Conservation (phyloP, 1,140 invertebrate species). For the Charaxes varanes region DNA sequence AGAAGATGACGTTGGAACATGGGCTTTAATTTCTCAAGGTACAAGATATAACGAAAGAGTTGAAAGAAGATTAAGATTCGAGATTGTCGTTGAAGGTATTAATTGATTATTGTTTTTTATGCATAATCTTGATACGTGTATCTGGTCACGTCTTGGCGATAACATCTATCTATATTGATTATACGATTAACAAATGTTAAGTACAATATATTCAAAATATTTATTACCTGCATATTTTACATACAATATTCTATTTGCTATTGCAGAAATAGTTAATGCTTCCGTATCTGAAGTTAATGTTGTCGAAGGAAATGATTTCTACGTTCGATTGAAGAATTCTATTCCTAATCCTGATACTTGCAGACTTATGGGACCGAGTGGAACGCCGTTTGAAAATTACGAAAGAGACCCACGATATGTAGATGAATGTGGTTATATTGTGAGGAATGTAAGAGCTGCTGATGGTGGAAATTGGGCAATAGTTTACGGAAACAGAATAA, state of each 20-base stretch:
- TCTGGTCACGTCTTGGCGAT: constrained; percentile 41
- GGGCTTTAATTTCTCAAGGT: constrained; percentile 33
- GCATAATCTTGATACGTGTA: constrained; percentile 23
- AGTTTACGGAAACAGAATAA: constrained; percentile 32
- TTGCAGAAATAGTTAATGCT: constrained; percentile 40
- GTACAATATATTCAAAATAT: background rate
- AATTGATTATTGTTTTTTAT: constrained; percentile 16
- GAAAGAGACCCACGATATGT: constrained; percentile 17
- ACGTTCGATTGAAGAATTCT: constrained; percentile 33
- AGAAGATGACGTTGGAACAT: constrained; percentile 33
- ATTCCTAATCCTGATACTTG: constrained; percentile 35
- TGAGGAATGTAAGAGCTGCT: constrained; percentile 19
- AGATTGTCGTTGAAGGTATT: constrained; percentile 46
- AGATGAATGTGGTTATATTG: constrained; percentile 34
- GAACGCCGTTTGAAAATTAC: constrained; percentile 11
- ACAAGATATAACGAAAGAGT: constrained; percentile 16
- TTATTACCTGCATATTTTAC: background rate
- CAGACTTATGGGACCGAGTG: constrained; percentile 31
- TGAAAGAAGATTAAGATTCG: constrained; percentile 38
- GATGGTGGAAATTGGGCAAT: constrained; percentile 44
- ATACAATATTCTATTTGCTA: constrained; percentile 11
- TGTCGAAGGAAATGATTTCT: constrained; percentile 40
- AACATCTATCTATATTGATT: constrained; percentile 28
- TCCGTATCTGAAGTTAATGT: constrained; percentile 29
- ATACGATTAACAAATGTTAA: constrained; percentile 1